A percentile compares a stretch with the other conserved stretches of the same genome.
phyloP scores from a whole-genome alignment of 35 echinoderm and acorn worm genomes.

The Acanthaster planci region DNA sequence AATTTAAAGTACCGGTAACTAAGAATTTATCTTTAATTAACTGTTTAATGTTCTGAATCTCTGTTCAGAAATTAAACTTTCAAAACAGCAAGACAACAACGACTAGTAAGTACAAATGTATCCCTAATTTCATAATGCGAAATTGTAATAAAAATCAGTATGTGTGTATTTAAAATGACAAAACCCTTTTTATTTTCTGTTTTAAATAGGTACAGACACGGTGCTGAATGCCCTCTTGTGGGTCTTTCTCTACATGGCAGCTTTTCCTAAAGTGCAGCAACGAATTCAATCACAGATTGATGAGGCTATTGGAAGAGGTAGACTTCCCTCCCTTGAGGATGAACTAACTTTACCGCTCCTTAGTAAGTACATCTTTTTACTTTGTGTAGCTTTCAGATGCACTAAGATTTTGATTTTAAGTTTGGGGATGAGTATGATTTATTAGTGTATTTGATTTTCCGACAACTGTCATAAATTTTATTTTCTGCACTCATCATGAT shows the following conservation, averaged over 20 bases:
- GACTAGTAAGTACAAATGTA: not conserved
- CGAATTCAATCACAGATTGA: constrained; percentile 76
- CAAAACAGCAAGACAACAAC: too few relatives aligned
- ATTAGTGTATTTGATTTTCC: too few relatives aligned
- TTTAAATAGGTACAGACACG: constrained; percentile 80
- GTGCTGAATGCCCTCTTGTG: constrained; percentile 89
- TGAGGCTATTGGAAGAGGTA: constrained; percentile 34
- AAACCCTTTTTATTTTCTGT: not conserved
- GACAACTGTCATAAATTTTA: too few relatives aligned
- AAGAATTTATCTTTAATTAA: not conserved
- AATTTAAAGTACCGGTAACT: too few relatives aligned
- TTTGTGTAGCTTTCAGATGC: too few relatives aligned
- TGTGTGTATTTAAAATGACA: too few relatives aligned
- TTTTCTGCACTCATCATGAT: too few relatives aligned
- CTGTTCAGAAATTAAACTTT: too few relatives aligned
- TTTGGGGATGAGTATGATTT: too few relatives aligned
- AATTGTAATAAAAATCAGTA: not conserved
- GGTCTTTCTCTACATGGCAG: constrained; percentile 89
- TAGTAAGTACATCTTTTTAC: constrained; percentile 39
- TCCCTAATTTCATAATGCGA: not conserved
- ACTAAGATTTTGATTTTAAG: too few relatives aligned
- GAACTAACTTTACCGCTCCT: constrained; percentile 55
- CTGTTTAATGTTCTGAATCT: too few relatives aligned
- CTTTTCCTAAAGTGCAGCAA: constrained; percentile 81
- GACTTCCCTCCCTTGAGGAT: constrained; percentile 50